Conservation (phyloP, 2,113 vertebrate genomes). For the Daubentonia madagascariensis region DNA sequence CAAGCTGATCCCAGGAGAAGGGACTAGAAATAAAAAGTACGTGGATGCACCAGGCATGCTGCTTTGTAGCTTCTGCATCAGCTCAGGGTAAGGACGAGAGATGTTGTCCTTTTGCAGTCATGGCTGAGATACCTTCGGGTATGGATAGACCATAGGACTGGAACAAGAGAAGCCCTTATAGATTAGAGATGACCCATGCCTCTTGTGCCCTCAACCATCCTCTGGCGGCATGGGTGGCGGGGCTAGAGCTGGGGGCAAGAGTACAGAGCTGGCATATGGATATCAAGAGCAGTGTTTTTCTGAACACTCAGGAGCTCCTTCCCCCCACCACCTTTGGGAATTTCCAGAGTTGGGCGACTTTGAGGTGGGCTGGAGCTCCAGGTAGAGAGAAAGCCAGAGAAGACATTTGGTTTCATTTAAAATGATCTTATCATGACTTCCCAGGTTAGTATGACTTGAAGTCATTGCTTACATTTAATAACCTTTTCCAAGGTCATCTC, state of each 20-base stretch:
- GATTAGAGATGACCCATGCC: rapidly evolving
- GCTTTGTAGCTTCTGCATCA: neutral
- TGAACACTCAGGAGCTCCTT: neutral
- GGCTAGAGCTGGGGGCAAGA: neutral
- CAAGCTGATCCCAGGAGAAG: neutral
- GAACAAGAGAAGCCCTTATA: neutral
- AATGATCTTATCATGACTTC: neutral
- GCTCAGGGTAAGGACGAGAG: neutral
- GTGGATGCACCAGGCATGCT: rapidly evolving
- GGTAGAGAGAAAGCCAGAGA: neutral
- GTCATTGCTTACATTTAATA: neutral
- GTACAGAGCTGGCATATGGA: neutral
- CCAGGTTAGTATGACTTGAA: neutral
- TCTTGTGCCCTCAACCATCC: neutral
- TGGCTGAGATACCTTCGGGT: neutral
- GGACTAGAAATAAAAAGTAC: rapidly evolving
- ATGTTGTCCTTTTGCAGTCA: neutral
- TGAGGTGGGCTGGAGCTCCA: neutral
- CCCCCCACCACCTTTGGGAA: neutral
- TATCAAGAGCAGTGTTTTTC: neutral
- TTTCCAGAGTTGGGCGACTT: neutral
- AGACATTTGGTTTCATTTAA: neutral
- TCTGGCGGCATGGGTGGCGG: rapidly evolving
- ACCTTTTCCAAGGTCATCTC: neutral
- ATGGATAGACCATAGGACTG: neutral